These are phyloP conservation scores for Pandemis cinnamomeana DNA, from an alignment of 2,888 invertebrate species.

Conservation along the genomic window DNA sequence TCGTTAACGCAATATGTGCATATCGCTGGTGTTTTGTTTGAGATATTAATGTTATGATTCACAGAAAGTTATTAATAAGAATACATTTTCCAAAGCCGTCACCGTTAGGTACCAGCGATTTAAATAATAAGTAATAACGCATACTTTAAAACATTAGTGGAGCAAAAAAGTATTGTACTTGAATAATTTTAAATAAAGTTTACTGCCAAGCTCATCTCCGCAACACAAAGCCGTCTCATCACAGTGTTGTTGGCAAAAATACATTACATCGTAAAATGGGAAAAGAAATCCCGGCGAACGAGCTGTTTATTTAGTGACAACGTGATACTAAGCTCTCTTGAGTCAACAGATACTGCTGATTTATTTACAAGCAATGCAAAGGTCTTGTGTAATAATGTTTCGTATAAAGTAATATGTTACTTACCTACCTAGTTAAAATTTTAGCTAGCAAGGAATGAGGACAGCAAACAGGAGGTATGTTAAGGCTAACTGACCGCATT, in stretches of 20 bases:
- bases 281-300: conserved; percentile 49
- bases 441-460: not conserved
- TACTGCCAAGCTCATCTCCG: conserved; percentile 43
- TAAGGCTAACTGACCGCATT: conserved; percentile 49
- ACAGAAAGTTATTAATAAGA: not conserved
- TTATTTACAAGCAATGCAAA: conserved; percentile 36
- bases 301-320: conserved; percentile 45
- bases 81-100: not conserved
- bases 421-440: not conserved
- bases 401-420: not conserved
- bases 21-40: not conserved
- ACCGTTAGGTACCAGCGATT: not conserved
- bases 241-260: conserved; percentile 47
- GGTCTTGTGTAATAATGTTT: conserved; percentile 5
- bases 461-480: conserved; percentile 30
- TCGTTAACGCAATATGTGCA: not conserved
- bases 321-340: conserved; percentile 43
- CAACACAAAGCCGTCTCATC: conserved; percentile 37
- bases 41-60: not conserved
- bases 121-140: not conserved
- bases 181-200: conserved; percentile 24
- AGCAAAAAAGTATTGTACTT: not conserved
- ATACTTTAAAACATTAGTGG: conserved; percentile 8
- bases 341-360: conserved; percentile 34
- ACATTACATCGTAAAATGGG: conserved; percentile 48